Base-by-base conservation (phyloP, 2,888 invertebrate species). In the Lasioglossum villosulum region DNA sequence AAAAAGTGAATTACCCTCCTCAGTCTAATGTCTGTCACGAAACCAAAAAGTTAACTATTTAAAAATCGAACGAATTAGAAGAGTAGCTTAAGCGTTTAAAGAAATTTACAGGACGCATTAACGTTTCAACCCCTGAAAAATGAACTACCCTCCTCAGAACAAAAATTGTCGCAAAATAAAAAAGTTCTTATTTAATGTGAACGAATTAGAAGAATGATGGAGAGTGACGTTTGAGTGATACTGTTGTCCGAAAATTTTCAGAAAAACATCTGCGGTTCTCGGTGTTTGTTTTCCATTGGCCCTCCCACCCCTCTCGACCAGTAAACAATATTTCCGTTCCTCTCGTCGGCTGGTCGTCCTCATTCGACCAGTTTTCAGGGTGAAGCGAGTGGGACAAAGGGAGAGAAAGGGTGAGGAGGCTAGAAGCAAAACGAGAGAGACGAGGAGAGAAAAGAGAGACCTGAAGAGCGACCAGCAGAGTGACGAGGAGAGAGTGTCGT, bases 271-370 rank as follows among this genome's bases (percentile, higher is more conserved):
- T n/a, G 3, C 45, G 19, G 27, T 16, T 34, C 45, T 39, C 23
- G 23, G 16, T 48, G 27, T 52, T 45, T 76, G 52, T 75, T 45
- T 63, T 37, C 37, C 42, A 8, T 27, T 37, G 27, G 4, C 14
- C n/a, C 34, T 8, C 39, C 6, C 42, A 10, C 45, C 63, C n/a
- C 68, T 23, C 52, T 59, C 48, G 23, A 37, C 39, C 70, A 39
- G 59, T 83, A 86, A 86, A 86, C 86, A 86, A 86, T 84, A 84
- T 86, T 80, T 70, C 83, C 77, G 70, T 56, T 63, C 80, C 70
- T 83, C 78, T 70, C 72, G 79, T n/a, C 56, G 56, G 77, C 76
- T 23, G 70, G 27, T 34, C 79, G 84, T 82, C 84, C 75, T 83
- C 80, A 37, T 72, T 70, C 84, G 73, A 83, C 81, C 78, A 63